Evolutionary conservation across 2,113 vertebrate species (phyloP).

Genomic region (Archilochus colubris): DNA sequence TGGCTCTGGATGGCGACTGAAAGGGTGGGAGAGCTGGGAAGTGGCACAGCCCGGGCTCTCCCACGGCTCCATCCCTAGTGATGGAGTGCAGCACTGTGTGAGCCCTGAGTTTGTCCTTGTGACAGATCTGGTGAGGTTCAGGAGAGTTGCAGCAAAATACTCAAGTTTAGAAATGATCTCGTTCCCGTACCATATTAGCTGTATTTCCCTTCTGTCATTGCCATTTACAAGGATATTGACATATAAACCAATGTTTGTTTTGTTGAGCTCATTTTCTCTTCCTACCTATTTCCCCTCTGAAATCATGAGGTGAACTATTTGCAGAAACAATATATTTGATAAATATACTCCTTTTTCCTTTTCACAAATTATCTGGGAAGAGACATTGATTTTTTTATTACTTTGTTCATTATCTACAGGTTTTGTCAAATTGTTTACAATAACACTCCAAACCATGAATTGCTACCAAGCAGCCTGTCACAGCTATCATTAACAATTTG

Average conservation of each 20-base stretch:
- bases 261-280: constrained; percentile 46
- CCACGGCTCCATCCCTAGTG: accelerated
- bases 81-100: accelerated
- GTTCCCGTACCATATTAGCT: not conserved
- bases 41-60: not conserved
- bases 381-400: constrained; percentile 61
- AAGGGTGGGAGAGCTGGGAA: not conserved
- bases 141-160: not conserved
- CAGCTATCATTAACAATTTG: constrained; percentile 27
- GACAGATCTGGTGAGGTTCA: not conserved
- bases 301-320: constrained; percentile 46
- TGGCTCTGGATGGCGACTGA: not conserved
- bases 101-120: not conserved
- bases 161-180: not conserved
- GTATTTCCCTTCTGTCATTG: constrained; percentile 21
- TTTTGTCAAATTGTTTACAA: constrained; percentile 49
- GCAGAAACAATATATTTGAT: constrained; percentile 57
- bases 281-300: constrained; percentile 38
- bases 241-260: constrained; percentile 23
- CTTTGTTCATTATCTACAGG: constrained; percentile 60
- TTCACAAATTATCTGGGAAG: constrained; percentile 58
- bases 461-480: constrained; percentile 6
- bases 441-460: constrained; percentile 23
- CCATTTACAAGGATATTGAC: constrained; percentile 50
- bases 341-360: constrained; percentile 52